Percentiles rank a stretch among this genome's conserved stretches.
Evolutionary conservation across 2,888 invertebrate genomes (phyloP).

Genomic region (Hedya salicella): DNA sequence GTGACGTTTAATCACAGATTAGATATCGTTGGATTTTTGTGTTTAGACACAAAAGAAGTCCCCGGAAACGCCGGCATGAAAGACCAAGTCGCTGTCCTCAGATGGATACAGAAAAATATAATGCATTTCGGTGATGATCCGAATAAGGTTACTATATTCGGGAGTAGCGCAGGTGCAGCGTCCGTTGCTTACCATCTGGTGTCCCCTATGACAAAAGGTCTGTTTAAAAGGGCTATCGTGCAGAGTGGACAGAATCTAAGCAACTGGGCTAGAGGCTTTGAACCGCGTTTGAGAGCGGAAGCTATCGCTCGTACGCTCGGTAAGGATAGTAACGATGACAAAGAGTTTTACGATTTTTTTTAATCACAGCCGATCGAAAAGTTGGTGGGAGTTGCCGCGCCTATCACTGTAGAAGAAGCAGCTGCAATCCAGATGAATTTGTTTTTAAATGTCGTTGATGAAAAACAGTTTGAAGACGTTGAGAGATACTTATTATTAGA

Average conservation of each 20-base stretch:
- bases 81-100: background rate
- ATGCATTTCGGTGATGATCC: background rate
- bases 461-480: too few species aligned
- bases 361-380: too few species aligned
- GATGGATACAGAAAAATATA: background rate
- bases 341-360: too few species aligned
- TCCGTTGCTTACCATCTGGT: background rate
- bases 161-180: background rate
- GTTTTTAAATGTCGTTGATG: too few species aligned
- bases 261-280: too few species aligned
- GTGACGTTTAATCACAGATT: background rate
- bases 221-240: background rate
- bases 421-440: too few species aligned
- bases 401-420: too few species aligned
- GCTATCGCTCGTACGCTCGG: too few species aligned
- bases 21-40: background rate
- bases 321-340: too few species aligned
- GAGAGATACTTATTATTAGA: too few species aligned
- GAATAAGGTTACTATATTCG: background rate
- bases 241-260: background rate
- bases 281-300: too few species aligned
- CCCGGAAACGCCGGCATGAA: background rate
- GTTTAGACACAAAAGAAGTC: background rate
- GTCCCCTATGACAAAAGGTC: background rate
- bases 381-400: too few species aligned